phyloP scores from a whole-genome alignment of 1,140 invertebrate species.

The Zaprionus ghesquierei region DNA sequence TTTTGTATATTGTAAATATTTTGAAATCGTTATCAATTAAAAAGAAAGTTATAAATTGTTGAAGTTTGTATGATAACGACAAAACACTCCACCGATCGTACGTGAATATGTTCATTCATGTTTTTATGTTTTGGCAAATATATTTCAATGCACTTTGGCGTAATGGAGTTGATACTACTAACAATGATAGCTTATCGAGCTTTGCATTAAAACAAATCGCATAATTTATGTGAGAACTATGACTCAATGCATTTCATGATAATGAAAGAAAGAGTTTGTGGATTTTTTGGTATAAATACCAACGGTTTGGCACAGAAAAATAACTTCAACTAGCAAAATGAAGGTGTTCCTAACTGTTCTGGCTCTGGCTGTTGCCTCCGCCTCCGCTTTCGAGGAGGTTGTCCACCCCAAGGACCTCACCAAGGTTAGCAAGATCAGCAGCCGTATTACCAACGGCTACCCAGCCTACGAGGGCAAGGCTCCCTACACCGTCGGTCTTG shows the following conservation, averaged over 20 bases:
- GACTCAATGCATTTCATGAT: not conserved
- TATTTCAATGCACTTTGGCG: not conserved
- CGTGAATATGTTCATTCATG: not conserved
- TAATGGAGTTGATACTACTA: not conserved
- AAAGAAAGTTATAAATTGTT: no score
- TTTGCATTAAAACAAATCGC: not conserved
- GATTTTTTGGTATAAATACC: conserved; percentile 8
- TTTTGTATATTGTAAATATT: no score
- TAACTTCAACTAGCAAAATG: conserved; percentile 51
- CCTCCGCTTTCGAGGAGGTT: conserved; percentile 6
- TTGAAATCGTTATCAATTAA: no score
- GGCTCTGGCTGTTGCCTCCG: conserved; percentile 46
- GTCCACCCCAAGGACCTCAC: conserved; percentile 14
- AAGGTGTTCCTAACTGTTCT: conserved; percentile 50
- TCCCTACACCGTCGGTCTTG: conserved; percentile 52
- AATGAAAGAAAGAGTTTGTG: not conserved
- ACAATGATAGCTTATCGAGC: not conserved
- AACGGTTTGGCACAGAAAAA: not conserved
- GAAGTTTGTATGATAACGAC: no score
- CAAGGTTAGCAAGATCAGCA: conserved; percentile 29
- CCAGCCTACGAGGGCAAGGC: conserved; percentile 23
- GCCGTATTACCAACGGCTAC: conserved; percentile 49
- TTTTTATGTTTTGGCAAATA: not conserved
- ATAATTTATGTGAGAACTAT: not conserved
- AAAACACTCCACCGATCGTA: not conserved